A percentile compares a stretch with the other conserved stretches of the same genome.
Conservation (phyloP, 2,797 vertebrate species). For the Serranus cabrilla region DNA sequence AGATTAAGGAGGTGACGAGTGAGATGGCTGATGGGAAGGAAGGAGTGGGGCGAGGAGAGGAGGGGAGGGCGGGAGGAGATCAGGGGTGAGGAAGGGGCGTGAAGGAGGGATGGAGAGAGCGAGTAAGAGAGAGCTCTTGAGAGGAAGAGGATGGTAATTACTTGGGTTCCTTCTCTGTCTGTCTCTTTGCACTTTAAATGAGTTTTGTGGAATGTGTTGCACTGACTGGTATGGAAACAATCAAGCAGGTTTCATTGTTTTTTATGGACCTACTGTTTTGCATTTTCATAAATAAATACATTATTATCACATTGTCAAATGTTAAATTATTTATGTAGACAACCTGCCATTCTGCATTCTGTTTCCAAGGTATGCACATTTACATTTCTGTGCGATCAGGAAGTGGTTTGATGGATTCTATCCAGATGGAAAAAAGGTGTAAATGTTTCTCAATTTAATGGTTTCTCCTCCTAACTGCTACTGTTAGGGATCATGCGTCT, state of each 20-base stretch:
- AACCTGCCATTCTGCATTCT: too few species aligned
- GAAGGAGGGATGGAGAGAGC: slow-evolving; percentile 67
- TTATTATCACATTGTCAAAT: too few species aligned
- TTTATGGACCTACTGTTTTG: neutral
- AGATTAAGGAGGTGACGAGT: slow-evolving; percentile 75
- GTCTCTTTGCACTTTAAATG: slow-evolving; percentile 58
- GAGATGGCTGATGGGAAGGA: slow-evolving; percentile 70
- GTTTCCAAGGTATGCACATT: too few species aligned
- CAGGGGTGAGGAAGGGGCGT: slow-evolving; percentile 63
- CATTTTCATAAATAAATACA: neutral
- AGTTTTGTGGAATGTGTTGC: slow-evolving; percentile 33
- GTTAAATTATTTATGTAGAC: too few species aligned
- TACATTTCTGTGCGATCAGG: too few species aligned
- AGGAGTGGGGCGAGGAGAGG: slow-evolving; percentile 56
- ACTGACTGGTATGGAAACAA: neutral
- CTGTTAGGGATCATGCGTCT: too few species aligned
- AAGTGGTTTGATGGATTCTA: too few species aligned
- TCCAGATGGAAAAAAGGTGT: too few species aligned
- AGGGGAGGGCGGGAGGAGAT: slow-evolving; percentile 55
- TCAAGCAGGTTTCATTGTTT: neutral
- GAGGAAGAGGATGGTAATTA: slow-evolving; percentile 71
- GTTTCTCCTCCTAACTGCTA: too few species aligned
- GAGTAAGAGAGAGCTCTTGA: slow-evolving; percentile 73
- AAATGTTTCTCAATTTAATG: too few species aligned
- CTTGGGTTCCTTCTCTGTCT: slow-evolving; percentile 53